Base-by-base conservation (phyloP, 2,797 vertebrate genomes). In the Pogonophryne albipinna region DNA sequence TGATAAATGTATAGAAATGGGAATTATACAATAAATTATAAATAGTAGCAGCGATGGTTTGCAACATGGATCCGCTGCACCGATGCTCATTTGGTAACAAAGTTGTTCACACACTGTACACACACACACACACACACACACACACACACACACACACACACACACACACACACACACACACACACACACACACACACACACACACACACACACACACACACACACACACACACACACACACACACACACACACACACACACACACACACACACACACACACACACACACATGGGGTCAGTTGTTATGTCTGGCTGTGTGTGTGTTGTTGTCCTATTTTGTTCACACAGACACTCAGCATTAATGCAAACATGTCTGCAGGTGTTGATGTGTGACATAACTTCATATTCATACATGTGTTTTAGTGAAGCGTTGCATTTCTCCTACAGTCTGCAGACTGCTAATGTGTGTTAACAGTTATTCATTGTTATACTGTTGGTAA, bases 261-360 rank as follows among this genome's bases (percentile, higher is more conserved):
- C 23, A 23, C 23, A 23, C 23, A n/a, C 56, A 62, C 17, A 46
- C n/a, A 68, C 55, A 53, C 45, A 11, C 56, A 49, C 56, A 62
- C n/a, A 51, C 17, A 45, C 50, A 68, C 47, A 58, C 3, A 23
- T 74, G 69, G 56, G 64, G 72, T 65, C 58, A 44, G 73, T 46
- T 64, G 63, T 77, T 34, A 6, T 76, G 59, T 79, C 61, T 55
- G 71, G 4, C 65, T 51, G 34, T 44, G 23, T 53, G 13, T n/a
- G 16, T 34, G 31, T 11, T 46, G 34, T 11, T 56, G 65, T 20
- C 47, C 20, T 52, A 19, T 57, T 57, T 31, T 59, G 1, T 44
- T 51, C 51, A 2, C 27, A 13, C n/a, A n/a, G n/a, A n/a, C n/a
- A 50, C 57, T 71, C 78, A 65, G 65, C 72, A 64, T 14, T 13